Conservation (phyloP, 2,888 invertebrate species). For the Luperina nickerlii region DNA sequence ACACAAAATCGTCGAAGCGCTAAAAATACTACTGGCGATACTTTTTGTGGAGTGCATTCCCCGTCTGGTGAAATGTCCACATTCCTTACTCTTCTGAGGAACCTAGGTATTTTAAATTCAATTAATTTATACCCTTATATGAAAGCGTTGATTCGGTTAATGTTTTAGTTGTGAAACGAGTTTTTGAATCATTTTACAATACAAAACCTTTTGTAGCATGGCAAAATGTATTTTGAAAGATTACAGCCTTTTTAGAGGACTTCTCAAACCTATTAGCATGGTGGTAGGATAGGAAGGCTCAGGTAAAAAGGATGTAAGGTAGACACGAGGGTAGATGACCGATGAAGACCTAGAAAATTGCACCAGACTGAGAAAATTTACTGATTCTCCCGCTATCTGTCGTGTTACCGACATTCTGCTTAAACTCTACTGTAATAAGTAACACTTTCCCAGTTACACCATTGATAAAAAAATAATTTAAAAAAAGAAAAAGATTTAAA, state of each 20-base stretch:
- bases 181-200: background rate
- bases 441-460: background rate
- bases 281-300: background rate
- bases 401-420: background rate
- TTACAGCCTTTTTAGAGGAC: background rate
- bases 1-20: slow-evolving; percentile 23
- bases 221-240: background rate
- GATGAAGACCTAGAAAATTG: background rate
- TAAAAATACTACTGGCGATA: slow-evolving; percentile 28
- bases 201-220: background rate
- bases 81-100: slow-evolving; percentile 42
- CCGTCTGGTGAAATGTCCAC: slow-evolving; percentile 41
- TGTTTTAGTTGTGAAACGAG: background rate
- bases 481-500: slow-evolving; percentile 9
- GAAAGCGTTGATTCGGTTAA: slow-evolving; percentile 19
- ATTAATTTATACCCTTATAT: slow-evolving; percentile 48
- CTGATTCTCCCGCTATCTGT: background rate
- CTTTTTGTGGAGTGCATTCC: slow-evolving; percentile 60
- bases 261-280: background rate
- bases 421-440: background rate
- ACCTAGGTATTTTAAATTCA: slow-evolving; percentile 53
- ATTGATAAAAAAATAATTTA: slow-evolving; percentile 18
- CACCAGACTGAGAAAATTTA: background rate
- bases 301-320: background rate
- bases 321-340: background rate